These are phyloP conservation scores for Actenoides lindsayi DNA, from an alignment of 2,113 vertebrate species.

Conservation along the genomic window DNA sequence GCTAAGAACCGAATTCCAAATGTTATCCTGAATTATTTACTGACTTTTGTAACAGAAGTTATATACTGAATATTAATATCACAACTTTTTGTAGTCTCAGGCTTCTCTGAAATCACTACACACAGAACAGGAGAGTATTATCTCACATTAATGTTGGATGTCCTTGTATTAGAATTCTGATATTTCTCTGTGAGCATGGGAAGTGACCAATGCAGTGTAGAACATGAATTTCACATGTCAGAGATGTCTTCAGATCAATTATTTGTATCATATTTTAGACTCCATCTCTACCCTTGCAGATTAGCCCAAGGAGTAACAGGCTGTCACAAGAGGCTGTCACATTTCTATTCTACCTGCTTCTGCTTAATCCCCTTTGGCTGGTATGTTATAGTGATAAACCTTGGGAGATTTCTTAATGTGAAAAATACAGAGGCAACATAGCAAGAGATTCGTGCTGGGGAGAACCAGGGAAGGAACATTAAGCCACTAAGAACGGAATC, in stretches of 20 bases:
- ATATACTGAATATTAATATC: background rate
- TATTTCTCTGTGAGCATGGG: background rate
- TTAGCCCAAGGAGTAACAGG: background rate
- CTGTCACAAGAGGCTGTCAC: background rate
- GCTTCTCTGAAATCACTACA: background rate
- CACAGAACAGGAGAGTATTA: background rate
- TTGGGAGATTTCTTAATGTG: background rate
- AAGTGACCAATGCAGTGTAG: background rate
- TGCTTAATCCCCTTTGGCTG: background rate
- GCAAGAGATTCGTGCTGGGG: background rate
- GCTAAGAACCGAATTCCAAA: background rate
- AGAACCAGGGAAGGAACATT: background rate
- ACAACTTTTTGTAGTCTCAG: background rate
- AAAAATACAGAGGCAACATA: background rate
- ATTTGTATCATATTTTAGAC: background rate
- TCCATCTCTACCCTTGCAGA: background rate
- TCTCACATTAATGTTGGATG: background rate
- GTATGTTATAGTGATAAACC: background rate
- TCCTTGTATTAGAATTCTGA: background rate
- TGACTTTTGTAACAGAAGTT: background rate
- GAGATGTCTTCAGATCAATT: background rate
- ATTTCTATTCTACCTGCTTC: background rate
- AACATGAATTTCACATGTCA: background rate
- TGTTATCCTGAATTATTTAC: background rate
- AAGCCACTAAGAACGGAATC: background rate